These are phyloP conservation scores for Dasypus novemcinctus DNA, from an alignment of 2,113 vertebrate species.

Conservation along the genomic window DNA sequence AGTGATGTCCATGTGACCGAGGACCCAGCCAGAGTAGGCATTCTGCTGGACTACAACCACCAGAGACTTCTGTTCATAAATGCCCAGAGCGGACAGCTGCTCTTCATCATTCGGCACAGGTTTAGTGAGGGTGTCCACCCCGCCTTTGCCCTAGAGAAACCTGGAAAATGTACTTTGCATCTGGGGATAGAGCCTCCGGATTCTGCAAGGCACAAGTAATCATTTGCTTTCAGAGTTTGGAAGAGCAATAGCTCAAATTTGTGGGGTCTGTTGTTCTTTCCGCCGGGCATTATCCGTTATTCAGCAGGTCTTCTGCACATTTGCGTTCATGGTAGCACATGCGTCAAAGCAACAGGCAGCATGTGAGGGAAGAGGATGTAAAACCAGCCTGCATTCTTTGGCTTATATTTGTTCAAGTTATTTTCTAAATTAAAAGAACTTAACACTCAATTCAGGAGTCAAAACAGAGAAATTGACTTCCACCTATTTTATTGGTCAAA, in stretches of 20 bases:
- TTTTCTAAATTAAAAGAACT: slow-evolving; percentile 54
- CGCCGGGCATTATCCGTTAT: neutral
- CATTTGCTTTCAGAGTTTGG: neutral
- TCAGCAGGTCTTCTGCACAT: slow-evolving; percentile 17
- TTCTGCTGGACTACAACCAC: slow-evolving; percentile 89
- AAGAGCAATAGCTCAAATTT: neutral
- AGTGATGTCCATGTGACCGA: slow-evolving; percentile 87
- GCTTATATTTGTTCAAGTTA: neutral
- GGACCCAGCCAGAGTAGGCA: slow-evolving; percentile 86
- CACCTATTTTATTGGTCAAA: neutral
- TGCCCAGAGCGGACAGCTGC: slow-evolving; percentile 88
- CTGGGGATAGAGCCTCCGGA: slow-evolving; percentile 89
- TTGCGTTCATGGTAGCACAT: neutral
- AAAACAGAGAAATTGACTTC: neutral
- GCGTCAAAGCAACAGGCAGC: neutral
- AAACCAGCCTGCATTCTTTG: neutral
- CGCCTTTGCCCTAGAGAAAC: slow-evolving; percentile 90
- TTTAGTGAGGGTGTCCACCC: slow-evolving; percentile 88
- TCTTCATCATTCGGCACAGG: slow-evolving; percentile 87
- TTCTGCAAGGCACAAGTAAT: slow-evolving; percentile 89
- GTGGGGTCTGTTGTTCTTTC: neutral
- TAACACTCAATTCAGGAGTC: slow-evolving; percentile 41
- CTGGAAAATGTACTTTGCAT: slow-evolving; percentile 88
- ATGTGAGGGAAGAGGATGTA: slow-evolving; percentile 19
- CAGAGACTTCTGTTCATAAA: slow-evolving; percentile 92